Evolutionary conservation across 1,140 invertebrate genomes (phyloP).

Genomic region (Philotrypesis tridentata): DNA sequence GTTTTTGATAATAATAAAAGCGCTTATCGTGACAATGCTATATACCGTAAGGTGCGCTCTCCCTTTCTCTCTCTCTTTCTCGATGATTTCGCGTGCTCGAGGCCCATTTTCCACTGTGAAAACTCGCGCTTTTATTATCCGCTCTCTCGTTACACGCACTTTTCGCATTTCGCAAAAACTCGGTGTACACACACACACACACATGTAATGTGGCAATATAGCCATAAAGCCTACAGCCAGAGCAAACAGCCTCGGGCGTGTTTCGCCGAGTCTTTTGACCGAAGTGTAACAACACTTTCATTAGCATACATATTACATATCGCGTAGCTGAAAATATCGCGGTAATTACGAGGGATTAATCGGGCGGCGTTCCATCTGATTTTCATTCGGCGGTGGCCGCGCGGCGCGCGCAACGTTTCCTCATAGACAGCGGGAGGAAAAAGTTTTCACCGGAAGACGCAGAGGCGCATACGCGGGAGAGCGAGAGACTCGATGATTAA

Average conservation of each 20-base stretch:
- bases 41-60: neutral
- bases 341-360: neutral
- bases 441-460: neutral
- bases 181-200: too few relatives aligned
- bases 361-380: neutral
- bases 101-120: neutral
- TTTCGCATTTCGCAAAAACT: constrained; percentile 3
- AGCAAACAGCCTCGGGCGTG: neutral
- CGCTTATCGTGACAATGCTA: constrained; percentile 11
- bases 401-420: neutral
- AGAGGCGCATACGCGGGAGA: neutral
- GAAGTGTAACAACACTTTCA: neutral
- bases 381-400: too few relatives aligned
- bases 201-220: too few relatives aligned
- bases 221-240: neutral
- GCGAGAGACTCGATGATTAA: neutral
- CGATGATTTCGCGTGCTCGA: constrained; percentile 26
- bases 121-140: neutral
- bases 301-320: neutral
- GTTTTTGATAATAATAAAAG: constrained; percentile 22
- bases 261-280: neutral
- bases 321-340: neutral
- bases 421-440: neutral
- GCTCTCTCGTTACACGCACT: neutral
- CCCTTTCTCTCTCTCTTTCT: neutral